Evolutionary conservation across 1,140 invertebrate species (phyloP).

Genomic region (Drosophila eugracilis): DNA sequence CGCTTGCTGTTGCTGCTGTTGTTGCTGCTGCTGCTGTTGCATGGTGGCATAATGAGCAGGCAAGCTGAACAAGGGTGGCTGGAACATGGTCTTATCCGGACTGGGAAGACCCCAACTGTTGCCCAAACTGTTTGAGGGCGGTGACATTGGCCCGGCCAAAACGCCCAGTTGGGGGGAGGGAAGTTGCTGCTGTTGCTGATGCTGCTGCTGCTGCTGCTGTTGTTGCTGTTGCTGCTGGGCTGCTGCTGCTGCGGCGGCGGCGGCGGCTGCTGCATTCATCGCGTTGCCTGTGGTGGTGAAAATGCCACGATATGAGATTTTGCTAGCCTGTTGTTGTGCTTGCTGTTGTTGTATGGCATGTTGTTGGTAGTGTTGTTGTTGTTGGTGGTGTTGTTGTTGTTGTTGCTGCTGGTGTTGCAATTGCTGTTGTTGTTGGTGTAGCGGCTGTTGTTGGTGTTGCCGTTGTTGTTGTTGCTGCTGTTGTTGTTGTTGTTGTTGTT

Average conservation of each 20-base stretch:
- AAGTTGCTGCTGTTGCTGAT: slow-evolving; percentile 71
- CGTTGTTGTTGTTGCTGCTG: slow-evolving; percentile 66
- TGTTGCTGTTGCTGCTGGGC: too few species aligned
- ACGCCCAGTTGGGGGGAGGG: slow-evolving; percentile 77
- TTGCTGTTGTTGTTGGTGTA: slow-evolving; percentile 58
- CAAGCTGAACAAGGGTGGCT: slow-evolving; percentile 86
- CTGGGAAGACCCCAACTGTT: slow-evolving; percentile 87
- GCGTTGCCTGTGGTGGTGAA: slow-evolving; percentile 88
- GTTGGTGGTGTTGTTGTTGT: slow-evolving; percentile 57
- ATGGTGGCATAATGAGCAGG: slow-evolving; percentile 81
- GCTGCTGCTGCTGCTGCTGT: slow-evolving; percentile 60
- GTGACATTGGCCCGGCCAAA: slow-evolving; percentile 85
- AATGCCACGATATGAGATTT: slow-evolving; percentile 89
- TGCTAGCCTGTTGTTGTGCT: slow-evolving; percentile 86
- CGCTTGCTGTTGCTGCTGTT: slow-evolving; percentile 65
- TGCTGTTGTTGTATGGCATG: slow-evolving; percentile 80
- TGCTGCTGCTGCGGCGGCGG: slow-evolving; percentile 45
- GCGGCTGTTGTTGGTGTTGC: slow-evolving; percentile 64
- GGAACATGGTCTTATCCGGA: slow-evolving; percentile 87
- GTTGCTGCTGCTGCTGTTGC: slow-evolving; percentile 76
- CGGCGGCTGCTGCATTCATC: slow-evolving; percentile 65
- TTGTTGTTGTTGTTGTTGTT: slow-evolving; percentile 53
- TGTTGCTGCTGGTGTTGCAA: slow-evolving; percentile 73
- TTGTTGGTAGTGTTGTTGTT: slow-evolving; percentile 77
- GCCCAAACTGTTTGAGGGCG: slow-evolving; percentile 79